phyloP scores from a whole-genome alignment of 2,113 vertebrate species.

The Clarias batrachus region DNA sequence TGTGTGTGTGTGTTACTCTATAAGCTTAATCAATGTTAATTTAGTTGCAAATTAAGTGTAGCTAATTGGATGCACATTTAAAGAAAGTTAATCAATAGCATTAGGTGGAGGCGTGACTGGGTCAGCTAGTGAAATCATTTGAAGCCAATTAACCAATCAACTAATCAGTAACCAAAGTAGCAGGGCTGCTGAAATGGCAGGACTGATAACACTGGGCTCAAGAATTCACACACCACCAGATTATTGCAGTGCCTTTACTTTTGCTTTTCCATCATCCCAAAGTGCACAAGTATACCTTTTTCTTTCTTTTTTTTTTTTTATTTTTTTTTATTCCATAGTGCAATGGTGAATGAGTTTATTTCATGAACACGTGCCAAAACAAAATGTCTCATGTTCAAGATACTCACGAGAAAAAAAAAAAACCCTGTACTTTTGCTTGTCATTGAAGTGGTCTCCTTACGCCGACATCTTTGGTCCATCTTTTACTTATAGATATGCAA shows the following conservation, averaged over 20 bases:
- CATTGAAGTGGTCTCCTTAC: not conserved
- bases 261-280: constrained; percentile 22
- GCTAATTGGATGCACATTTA: not conserved
- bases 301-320: not conserved
- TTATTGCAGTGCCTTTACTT: constrained; percentile 40
- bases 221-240: constrained; percentile 9
- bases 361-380: not conserved
- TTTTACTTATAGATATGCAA: not conserved
- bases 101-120: not conserved
- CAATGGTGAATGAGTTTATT: constrained; percentile 20
- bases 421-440: not conserved
- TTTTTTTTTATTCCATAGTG: not conserved
- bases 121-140: constrained; percentile 1
- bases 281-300: not conserved
- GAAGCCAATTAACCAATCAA: constrained; percentile 10
- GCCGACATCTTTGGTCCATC: not conserved
- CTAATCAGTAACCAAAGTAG: constrained; percentile 13
- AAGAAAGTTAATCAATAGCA: constrained; percentile 17
- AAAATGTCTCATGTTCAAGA: not conserved
- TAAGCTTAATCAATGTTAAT: constrained; percentile 15
- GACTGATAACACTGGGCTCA: not conserved
- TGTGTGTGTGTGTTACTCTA: not conserved
- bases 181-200: not conserved
- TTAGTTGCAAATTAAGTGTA: constrained; percentile 12
- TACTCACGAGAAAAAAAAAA: not conserved